Conservation (phyloP, 2,797 vertebrate species). For the Malacoraja senta region DNA sequence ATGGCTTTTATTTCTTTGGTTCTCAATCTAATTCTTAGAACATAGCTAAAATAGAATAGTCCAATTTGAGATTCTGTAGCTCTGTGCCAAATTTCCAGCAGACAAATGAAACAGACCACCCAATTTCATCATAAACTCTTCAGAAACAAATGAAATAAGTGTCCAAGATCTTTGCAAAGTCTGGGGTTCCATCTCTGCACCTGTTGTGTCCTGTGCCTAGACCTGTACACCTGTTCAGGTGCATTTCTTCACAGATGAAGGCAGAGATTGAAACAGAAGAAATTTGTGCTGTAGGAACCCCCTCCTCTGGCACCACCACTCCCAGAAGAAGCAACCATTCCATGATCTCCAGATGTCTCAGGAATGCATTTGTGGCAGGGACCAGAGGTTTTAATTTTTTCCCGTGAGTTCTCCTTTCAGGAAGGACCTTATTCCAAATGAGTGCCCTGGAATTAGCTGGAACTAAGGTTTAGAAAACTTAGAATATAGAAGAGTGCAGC, state of each 20-base stretch:
- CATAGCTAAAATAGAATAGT: not conserved
- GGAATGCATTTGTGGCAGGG: not conserved
- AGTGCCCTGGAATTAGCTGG: not conserved
- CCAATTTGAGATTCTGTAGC: not conserved
- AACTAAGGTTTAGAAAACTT: not conserved
- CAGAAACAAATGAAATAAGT: not conserved
- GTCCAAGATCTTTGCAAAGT: not conserved
- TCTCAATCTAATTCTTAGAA: not conserved
- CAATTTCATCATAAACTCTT: not conserved
- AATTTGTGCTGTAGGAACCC: not conserved
- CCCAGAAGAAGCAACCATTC: not conserved
- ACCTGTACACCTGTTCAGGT: not conserved
- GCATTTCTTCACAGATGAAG: too few relatives aligned
- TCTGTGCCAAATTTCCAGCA: not conserved
- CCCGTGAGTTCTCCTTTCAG: not conserved
- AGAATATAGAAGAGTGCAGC: too few relatives aligned
- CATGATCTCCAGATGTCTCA: not conserved
- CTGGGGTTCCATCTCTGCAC: not conserved
- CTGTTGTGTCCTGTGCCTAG: not conserved
- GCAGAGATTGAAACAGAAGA: not conserved
- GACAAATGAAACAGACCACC: not conserved
- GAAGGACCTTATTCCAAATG: not conserved
- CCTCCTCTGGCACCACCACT: not conserved
- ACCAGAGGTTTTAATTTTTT: not conserved
- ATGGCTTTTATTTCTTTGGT: not conserved